Conservation (phyloP, 2,797 vertebrate genomes). For the Sitta carolinensis region DNA sequence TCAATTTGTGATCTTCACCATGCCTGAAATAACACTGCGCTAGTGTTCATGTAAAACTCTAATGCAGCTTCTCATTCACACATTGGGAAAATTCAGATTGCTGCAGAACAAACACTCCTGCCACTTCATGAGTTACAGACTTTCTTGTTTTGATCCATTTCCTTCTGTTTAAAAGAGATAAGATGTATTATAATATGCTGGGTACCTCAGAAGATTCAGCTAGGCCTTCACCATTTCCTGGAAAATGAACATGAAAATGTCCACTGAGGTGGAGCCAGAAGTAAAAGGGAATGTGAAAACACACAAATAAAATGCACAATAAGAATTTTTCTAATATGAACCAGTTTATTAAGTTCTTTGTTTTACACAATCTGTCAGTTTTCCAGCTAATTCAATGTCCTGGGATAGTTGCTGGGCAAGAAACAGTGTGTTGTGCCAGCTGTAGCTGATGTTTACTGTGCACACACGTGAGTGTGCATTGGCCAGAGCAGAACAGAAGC, state of each 20-base stretch:
- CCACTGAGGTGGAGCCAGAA: background rate
- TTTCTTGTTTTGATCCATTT: conserved; percentile 1
- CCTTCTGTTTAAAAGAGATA: conserved; percentile 19
- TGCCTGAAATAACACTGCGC: background rate
- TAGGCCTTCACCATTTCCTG: background rate
- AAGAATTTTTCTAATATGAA: background rate
- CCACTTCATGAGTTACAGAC: background rate
- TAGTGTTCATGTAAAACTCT: background rate
- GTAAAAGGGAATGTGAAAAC: background rate
- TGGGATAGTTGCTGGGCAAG: background rate
- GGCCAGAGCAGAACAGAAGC: background rate
- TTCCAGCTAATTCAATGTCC: background rate
- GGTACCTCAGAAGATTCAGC: background rate
- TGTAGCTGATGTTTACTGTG: background rate
- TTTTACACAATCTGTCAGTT: background rate
- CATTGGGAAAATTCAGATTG: background rate
- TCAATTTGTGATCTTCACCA: background rate
- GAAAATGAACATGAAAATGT: background rate
- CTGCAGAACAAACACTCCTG: background rate
- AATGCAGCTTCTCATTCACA: background rate
- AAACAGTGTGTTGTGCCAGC: background rate
- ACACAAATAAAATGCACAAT: background rate
- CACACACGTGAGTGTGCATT: background rate
- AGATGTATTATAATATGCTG: background rate
- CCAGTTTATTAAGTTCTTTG: background rate